Evolutionary conservation across 2,113 vertebrate genomes (phyloP).

Genomic region (Rutilus rutilus): DNA sequence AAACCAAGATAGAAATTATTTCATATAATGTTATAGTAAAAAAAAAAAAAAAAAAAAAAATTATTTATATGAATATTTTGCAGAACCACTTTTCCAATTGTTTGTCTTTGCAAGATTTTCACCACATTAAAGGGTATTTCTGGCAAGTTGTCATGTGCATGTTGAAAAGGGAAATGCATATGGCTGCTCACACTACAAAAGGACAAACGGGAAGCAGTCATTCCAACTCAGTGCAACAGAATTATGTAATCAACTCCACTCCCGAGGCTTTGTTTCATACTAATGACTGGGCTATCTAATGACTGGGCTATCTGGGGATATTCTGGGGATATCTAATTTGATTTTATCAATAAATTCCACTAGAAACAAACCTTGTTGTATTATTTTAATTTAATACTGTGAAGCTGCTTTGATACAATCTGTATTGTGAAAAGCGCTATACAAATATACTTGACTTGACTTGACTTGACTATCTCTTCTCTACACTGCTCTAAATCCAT

Average conservation of each 20-base stretch:
- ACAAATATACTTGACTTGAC: too few relatives aligned
- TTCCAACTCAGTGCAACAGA: neutral
- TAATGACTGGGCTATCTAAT: neutral
- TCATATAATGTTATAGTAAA: too few relatives aligned
- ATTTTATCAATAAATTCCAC: too few relatives aligned
- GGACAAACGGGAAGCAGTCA: constrained; percentile 1
- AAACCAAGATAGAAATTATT: too few relatives aligned
- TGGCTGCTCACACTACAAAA: neutral
- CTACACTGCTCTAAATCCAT: neutral
- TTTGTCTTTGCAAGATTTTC: neutral
- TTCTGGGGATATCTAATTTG: too few relatives aligned
- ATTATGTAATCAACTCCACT: neutral
- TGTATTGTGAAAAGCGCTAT: too few relatives aligned
- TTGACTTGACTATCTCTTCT: too few relatives aligned
- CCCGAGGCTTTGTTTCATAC: neutral
- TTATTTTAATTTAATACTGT: too few relatives aligned
- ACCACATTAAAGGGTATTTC: neutral
- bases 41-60: too few relatives aligned
- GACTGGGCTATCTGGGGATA: too few relatives aligned
- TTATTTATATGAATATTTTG: neutral
- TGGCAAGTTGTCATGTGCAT: neutral
- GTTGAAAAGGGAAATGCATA: neutral
- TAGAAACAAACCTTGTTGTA: too few relatives aligned
- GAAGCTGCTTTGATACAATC: too few relatives aligned
- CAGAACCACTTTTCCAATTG: neutral